These are phyloP conservation scores for Poecile montanus DNA, from an alignment of 2,797 vertebrate genomes.

Conservation along the genomic window DNA sequence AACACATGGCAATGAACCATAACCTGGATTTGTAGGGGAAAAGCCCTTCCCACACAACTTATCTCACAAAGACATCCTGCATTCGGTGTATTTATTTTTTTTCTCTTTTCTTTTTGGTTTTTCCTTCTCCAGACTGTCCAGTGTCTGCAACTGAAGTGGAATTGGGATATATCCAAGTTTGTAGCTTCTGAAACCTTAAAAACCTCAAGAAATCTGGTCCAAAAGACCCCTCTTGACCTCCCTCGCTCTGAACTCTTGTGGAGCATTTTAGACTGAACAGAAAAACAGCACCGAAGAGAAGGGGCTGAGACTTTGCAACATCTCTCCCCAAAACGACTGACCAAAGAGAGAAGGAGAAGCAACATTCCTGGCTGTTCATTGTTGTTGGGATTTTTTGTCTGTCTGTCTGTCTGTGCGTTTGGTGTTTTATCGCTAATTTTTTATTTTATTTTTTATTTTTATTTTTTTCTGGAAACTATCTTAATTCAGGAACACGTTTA, in stretches of 20 bases:
- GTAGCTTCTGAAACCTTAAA: constrained; percentile 68
- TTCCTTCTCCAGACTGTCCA: constrained; percentile 54
- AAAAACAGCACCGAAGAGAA: neutral
- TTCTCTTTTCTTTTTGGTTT: neutral
- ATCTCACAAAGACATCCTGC: neutral
- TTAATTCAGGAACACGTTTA: constrained; percentile 64
- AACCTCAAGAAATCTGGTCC: constrained; percentile 71
- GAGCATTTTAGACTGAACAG: constrained; percentile 41
- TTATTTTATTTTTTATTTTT: neutral
- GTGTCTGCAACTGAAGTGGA: constrained; percentile 35
- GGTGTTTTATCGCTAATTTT: neutral
- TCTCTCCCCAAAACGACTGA: neutral
- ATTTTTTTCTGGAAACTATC: neutral
- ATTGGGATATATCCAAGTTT: constrained; percentile 24
- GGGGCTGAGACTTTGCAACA: neutral
- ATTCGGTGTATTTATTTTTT: neutral
- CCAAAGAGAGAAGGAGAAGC: constrained; percentile 4
- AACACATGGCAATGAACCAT: accelerated
- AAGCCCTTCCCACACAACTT: neutral
- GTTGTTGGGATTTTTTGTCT: neutral
- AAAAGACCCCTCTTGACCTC: constrained; percentile 67
- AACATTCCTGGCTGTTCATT: constrained; percentile 11
- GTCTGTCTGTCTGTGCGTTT: neutral
- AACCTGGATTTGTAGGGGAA: neutral
- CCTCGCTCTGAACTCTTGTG: neutral